Conservation (phyloP, 2,113 vertebrate genomes). For the Chamaetylas fuelleborni region DNA sequence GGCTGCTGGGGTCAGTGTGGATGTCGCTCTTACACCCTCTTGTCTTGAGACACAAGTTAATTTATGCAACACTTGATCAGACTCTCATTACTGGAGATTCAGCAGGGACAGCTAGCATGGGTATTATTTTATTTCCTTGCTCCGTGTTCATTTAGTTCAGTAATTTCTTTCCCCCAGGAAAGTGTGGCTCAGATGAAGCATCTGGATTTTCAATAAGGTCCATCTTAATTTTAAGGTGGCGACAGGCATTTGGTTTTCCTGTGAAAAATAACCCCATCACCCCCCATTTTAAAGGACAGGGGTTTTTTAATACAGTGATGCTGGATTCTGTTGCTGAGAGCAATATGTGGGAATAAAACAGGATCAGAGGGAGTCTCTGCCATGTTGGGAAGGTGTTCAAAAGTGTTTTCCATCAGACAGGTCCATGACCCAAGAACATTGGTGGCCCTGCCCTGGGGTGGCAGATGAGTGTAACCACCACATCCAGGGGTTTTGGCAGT, state of each 20-base stretch:
- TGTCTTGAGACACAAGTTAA: background rate
- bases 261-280: background rate
- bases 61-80: background rate
- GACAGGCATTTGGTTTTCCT: background rate
- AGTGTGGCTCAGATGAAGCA: background rate
- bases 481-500: background rate
- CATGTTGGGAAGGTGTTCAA: background rate
- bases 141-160: background rate
- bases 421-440: background rate
- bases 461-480: background rate
- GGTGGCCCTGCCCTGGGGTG: background rate
- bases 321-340: background rate
- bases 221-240: conserved; percentile 24
- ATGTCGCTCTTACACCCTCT: background rate
- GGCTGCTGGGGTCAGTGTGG: background rate
- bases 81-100: background rate
- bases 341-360: background rate
- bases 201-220: conserved; percentile 32
- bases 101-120: background rate
- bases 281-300: background rate
- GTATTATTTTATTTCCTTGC: background rate
- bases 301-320: fast-evolving
- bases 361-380: background rate
- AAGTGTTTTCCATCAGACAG: background rate
- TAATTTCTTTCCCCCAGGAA: conserved; percentile 41